A percentile compares a stretch with the other conserved stretches of the same genome.
These are phyloP conservation scores for Drosophila kanapiae DNA, from an alignment of 1,140 invertebrate genomes.

Conservation along the genomic window DNA sequence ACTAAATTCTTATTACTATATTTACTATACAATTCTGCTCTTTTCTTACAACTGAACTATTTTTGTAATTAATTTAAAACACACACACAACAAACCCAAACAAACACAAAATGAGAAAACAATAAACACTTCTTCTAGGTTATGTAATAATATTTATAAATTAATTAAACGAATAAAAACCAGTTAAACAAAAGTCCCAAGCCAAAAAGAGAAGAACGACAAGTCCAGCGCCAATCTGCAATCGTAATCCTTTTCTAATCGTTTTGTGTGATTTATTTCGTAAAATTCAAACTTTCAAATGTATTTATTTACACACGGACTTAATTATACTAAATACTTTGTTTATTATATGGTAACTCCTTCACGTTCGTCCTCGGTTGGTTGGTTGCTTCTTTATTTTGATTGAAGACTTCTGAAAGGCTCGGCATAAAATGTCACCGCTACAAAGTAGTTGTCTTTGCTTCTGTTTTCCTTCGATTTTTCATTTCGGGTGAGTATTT, in stretches of 20 bases:
- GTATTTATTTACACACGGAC: conserved; percentile 71
- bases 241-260: conserved; percentile 47
- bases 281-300: conserved; percentile 80
- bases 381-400: conserved; percentile 19
- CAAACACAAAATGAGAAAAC: conserved; percentile 51
- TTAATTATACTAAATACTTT: conserved; percentile 62
- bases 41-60: conserved; percentile 77
- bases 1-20: conserved; percentile 70
- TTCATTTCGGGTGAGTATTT: conserved; percentile 51
- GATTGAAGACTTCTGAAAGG: conserved; percentile 20
- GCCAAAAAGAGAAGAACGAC: conserved; percentile 24
- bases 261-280: conserved; percentile 59
- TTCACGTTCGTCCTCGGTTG: conserved; percentile 9
- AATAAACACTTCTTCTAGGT: conserved; percentile 74
- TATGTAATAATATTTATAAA: conserved; percentile 84
- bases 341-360: conserved; percentile 11
- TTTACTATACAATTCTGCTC: conserved; percentile 53
- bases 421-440: too few species aligned
- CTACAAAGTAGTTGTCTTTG: neutral
- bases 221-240: conserved; percentile 25
- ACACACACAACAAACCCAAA: conserved; percentile 33
- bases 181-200: conserved; percentile 70
- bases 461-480: conserved; percentile 4
- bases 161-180: conserved; percentile 78
- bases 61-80: conserved; percentile 82